Evolutionary conservation across 2,113 vertebrate species (phyloP).

Genomic region (Chlorodrepanis virens): DNA sequence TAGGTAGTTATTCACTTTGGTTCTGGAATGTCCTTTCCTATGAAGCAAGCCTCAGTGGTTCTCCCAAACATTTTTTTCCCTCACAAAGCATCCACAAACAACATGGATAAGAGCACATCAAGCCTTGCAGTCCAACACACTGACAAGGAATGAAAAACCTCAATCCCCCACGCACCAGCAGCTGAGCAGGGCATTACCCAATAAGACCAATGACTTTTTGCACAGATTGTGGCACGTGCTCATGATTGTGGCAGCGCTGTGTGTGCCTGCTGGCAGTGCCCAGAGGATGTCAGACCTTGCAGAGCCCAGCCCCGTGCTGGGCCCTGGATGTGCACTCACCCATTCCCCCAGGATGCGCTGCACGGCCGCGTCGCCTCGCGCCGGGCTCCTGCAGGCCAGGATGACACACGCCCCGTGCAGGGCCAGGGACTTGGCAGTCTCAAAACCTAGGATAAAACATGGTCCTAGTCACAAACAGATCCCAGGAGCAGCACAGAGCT

Average conservation of each 20-base stretch:
- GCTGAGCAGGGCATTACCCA: not conserved
- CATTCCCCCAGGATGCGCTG: constrained; percentile 85
- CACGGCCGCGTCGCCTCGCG: constrained; percentile 80
- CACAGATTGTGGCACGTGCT: not conserved
- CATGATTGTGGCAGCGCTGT: not conserved
- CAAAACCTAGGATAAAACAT: constrained; percentile 83
- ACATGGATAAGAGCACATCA: accelerated
- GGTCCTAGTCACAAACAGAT: not conserved
- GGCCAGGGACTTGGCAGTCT: constrained; percentile 92
- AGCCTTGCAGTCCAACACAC: not conserved
- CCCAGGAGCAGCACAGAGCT: not conserved
- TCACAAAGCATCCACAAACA: not conserved
- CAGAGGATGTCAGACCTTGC: accelerated
- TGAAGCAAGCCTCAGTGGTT: not conserved
- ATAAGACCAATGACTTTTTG: not conserved
- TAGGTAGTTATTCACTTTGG: accelerated
- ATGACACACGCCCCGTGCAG: constrained; percentile 92
- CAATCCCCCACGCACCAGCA: accelerated
- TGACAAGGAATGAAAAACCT: not conserved
- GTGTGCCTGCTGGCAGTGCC: not conserved
- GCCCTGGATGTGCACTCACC: constrained; percentile 75
- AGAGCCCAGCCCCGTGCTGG: not conserved
- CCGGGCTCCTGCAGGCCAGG: constrained; percentile 87
- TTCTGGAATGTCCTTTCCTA: not conserved
- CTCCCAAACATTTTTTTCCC: not conserved